A percentile compares a stretch with the other conserved stretches of the same genome.
phyloP scores from a whole-genome alignment of 2,888 invertebrate genomes.

The Ectemnius continuus region DNA sequence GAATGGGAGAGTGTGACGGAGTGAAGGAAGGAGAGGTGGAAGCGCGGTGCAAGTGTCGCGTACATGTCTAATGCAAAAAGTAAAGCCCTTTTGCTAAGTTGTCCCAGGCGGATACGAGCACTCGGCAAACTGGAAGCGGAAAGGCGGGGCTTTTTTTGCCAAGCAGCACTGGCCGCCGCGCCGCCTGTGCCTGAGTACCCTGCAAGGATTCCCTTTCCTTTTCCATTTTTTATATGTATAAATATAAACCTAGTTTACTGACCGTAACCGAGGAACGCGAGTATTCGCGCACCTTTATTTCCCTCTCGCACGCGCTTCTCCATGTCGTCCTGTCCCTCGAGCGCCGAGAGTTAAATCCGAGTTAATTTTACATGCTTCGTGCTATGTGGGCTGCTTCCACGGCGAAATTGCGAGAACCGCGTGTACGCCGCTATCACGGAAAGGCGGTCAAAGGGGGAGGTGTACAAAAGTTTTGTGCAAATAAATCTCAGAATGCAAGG shows the following conservation, averaged over 20 bases:
- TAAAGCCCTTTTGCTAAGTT: conserved; percentile 31
- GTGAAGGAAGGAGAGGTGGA: not conserved
- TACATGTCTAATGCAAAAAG: conserved; percentile 24
- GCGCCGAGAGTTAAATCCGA: conserved; percentile 31
- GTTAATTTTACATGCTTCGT: conserved; percentile 54
- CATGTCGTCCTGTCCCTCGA: conserved; percentile 20
- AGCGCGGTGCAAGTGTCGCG: conserved; percentile 15
- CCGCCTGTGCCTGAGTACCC: not conserved
- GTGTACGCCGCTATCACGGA: conserved; percentile 50
- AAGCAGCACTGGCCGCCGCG: not conserved
- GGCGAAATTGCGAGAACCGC: conserved; percentile 56
- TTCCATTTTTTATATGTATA: conserved; percentile 14
- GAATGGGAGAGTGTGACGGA: too few relatives aligned
- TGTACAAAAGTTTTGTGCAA: conserved; percentile 62
- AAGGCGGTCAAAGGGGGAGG: conserved; percentile 39
- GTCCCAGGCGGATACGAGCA: conserved; percentile 39
- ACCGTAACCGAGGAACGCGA: conserved; percentile 9
- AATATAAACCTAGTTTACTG: conserved; percentile 31
- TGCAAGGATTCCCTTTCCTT: conserved; percentile 14
- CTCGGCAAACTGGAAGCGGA: conserved; percentile 30
- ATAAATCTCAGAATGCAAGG: conserved; percentile 62
- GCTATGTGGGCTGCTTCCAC: conserved; percentile 42
- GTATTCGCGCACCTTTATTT: not conserved
- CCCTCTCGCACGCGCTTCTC: conserved; percentile 12
- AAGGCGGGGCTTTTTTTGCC: conserved; percentile 29